These are phyloP conservation scores for Falco columbarius DNA, from an alignment of 2,797 vertebrate genomes.

Conservation along the genomic window DNA sequence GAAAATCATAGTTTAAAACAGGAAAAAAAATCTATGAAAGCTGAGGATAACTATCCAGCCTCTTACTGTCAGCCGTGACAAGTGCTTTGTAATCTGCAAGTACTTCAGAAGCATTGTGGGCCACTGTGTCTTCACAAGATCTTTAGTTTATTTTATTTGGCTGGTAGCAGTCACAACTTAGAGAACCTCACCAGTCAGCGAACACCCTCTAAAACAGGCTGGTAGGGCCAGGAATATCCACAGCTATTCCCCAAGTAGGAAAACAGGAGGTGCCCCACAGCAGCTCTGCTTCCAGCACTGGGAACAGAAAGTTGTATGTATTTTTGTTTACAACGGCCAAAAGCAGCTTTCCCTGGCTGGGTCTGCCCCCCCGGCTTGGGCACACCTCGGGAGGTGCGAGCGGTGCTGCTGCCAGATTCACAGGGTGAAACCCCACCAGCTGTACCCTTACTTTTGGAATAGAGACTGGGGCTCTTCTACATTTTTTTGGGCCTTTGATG, in stretches of 20 bases:
- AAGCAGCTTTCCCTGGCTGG: not conserved
- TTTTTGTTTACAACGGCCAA: not conserved
- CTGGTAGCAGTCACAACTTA: not conserved
- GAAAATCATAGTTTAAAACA: conserved; percentile 6
- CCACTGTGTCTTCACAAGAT: not conserved
- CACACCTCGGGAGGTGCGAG: not conserved
- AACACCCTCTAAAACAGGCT: not conserved
- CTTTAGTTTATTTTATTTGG: not conserved
- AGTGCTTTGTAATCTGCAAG: not conserved
- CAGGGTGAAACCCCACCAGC: not conserved
- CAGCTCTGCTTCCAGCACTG: not conserved
- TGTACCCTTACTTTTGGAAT: not conserved
- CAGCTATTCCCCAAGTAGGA: not conserved
- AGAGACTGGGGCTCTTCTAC: not conserved
- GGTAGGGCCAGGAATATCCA: not conserved
- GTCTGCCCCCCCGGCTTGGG: not conserved
- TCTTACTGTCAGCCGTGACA: not conserved
- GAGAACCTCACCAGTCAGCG: not conserved
- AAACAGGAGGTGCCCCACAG: not conserved
- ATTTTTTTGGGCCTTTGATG: not conserved
- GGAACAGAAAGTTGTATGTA: not conserved
- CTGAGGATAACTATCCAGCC: not conserved
- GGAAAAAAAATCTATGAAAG: not conserved
- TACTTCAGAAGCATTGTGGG: not conserved
- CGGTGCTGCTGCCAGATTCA: rapidly evolving